Evolutionary conservation across 2,888 invertebrate species (phyloP), one percentile per base, ranked within the genome.

Genomic region (Theretra japonica): DNA sequence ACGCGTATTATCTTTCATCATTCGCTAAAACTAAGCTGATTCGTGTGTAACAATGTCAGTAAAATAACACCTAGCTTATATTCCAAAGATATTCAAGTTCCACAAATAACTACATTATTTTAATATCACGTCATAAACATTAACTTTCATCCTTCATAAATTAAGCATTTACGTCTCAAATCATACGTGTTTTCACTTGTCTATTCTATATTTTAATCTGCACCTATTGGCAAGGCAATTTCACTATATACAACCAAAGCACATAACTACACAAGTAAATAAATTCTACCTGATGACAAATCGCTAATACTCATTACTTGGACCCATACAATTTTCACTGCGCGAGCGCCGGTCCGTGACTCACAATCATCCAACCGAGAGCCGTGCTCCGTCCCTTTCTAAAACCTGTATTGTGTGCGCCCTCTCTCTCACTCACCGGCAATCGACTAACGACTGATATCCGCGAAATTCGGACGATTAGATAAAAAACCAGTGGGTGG

Each of bases 341-440:
- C 85, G 84, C 84, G 78, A 77, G 85, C 88, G 87, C 80, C 86
- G 83, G 78, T 82, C 85, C 90, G 88, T 92, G 92, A 93, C 88
- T 92, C 92, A 92, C 86, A 86, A 83, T 78, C 87, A 83, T 82
- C 86, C 85, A 84, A 86, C 88, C 81, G 79, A 78, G 74, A 69
- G 71, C 60, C 77, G 30, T 23, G 59, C 70, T 73, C 81, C 74
- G 70, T 91, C 90, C 81, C 89, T 72, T 77, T 92, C 90, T 85
- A 85, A 87, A 86, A 87, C 81, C 80, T 48, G 85, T 86, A 86
- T 83, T 84, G 70, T 59, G 19, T 83, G 71, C 72, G 19, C 71
- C 77, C 70, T 83, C 84, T 79, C 84, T 68, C 74, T 86, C 83
- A 41, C n/a, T 0, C 79, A 77, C 76, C 81, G 81, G 82, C 76